Conservation (phyloP, 2,113 vertebrate species). For the Hepsetus odoe region DNA sequence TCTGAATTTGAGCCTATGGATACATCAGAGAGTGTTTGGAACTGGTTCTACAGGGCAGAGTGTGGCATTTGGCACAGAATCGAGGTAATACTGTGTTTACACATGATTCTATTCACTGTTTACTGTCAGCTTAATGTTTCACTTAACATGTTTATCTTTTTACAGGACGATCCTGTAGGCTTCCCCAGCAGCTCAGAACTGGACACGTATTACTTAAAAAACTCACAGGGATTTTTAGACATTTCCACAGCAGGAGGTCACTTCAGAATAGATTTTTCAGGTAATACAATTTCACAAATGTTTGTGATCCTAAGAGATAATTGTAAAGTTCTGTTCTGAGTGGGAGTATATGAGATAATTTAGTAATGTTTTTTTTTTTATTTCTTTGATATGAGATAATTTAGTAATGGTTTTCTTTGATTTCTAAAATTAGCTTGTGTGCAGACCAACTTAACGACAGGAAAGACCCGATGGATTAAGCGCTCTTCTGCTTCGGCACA, state of each 20-base stretch:
- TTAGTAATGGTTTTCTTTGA: not conserved
- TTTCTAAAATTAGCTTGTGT: not conserved
- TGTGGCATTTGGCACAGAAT: slow-evolving; percentile 89
- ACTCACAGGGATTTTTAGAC: not conserved
- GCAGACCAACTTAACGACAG: slow-evolving; percentile 19
- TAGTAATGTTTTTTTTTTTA: not conserved
- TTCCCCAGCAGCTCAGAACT: slow-evolving; percentile 37
- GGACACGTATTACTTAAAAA: slow-evolving; percentile 28
- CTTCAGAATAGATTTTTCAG: slow-evolving; percentile 54
- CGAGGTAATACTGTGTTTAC: slow-evolving; percentile 75
- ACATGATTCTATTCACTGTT: not conserved
- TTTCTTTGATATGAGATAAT: not conserved
- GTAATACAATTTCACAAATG: slow-evolving; percentile 15
- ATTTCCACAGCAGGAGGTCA: fast-evolving
- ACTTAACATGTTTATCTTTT: not conserved
- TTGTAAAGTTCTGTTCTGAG: too few species aligned
- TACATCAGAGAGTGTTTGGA: slow-evolving; percentile 79
- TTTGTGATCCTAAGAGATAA: not conserved
- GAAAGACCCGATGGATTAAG: slow-evolving; percentile 12
- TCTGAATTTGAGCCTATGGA: slow-evolving; percentile 74
- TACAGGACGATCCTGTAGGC: slow-evolving; percentile 50
- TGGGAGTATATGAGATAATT: not conserved
- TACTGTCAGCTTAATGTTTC: not conserved
- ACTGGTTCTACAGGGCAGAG: slow-evolving; percentile 86
- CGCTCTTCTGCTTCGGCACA: not conserved